Conservation (phyloP, 2,113 vertebrate genomes). For the Bucco capensis region DNA sequence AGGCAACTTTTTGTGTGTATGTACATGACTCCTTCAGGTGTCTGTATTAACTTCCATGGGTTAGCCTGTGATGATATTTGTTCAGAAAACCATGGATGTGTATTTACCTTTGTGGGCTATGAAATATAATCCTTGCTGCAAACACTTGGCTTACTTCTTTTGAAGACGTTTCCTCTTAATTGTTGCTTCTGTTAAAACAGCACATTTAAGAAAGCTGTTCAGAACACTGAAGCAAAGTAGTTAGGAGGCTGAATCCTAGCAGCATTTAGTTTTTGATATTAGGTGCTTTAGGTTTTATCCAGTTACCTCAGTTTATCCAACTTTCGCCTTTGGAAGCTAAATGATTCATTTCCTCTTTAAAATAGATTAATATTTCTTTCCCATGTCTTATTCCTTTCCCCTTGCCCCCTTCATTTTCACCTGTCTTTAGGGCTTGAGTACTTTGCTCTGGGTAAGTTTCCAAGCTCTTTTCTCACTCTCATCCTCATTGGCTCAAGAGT, state of each 20-base stretch:
- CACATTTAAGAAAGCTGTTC: not conserved
- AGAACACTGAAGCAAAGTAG: not conserved
- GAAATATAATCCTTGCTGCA: not conserved
- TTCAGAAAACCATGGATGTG: not conserved
- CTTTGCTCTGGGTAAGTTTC: conserved; percentile 75
- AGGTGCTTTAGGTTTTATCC: not conserved
- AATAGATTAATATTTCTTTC: conserved; percentile 71
- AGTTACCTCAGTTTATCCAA: not conserved
- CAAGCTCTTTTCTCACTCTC: conserved; percentile 57
- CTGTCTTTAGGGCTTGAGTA: conserved; percentile 71
- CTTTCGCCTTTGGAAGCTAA: conserved; percentile 16
- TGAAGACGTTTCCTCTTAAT: not conserved
- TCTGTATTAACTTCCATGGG: not conserved
- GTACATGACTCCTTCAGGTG: not conserved
- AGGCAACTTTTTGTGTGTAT: not conserved
- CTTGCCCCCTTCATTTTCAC: conserved; percentile 53
- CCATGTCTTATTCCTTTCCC: conserved; percentile 65
- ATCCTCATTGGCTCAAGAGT: not conserved
- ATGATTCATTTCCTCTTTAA: conserved; percentile 32
- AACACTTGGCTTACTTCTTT: not conserved
- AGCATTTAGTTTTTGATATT: not conserved
- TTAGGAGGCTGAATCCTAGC: not conserved
- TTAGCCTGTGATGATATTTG: not conserved
- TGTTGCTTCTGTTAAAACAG: not conserved
- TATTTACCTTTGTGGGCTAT: not conserved